Conservation (phyloP, 2,888 invertebrate species). For the Pandemis heparana region DNA sequence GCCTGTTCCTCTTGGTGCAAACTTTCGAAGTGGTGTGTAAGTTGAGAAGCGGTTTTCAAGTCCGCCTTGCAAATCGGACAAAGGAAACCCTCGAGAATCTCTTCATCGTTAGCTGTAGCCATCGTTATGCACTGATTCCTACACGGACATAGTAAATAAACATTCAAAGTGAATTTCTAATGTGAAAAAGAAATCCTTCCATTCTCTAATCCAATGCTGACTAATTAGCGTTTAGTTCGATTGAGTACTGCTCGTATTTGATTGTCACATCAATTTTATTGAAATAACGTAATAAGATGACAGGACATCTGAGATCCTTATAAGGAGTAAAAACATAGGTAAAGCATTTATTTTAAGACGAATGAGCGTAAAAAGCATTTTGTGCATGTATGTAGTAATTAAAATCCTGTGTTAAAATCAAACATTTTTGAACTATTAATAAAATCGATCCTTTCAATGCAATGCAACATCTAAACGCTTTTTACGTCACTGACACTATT, state of each 20-base stretch:
- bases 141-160: constrained; percentile 47
- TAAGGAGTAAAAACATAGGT: no score
- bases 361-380: no score
- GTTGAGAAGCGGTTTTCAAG: constrained; percentile 92
- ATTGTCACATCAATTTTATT: background rate
- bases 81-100: constrained; percentile 96
- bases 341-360: no score
- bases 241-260: background rate
- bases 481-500: constrained; percentile 26
- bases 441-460: background rate
- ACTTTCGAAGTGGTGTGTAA: constrained; percentile 95
- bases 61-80: constrained; percentile 98
- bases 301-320: no score
- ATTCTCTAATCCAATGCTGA: constrained; percentile 42
- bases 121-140: constrained; percentile 55
- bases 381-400: no score
- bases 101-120: constrained; percentile 80
- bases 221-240: constrained; percentile 36
- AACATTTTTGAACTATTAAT: no score
- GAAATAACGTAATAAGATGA: no score
- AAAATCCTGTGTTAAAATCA: no score
- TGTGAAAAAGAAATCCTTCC: constrained; percentile 43
- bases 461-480: constrained; percentile 29
- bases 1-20: constrained; percentile 95
- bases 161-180: constrained; percentile 42